These are phyloP conservation scores for Cryptomyrus ogoouensis DNA, from an alignment of 2,113 vertebrate genomes.

Conservation along the genomic window DNA sequence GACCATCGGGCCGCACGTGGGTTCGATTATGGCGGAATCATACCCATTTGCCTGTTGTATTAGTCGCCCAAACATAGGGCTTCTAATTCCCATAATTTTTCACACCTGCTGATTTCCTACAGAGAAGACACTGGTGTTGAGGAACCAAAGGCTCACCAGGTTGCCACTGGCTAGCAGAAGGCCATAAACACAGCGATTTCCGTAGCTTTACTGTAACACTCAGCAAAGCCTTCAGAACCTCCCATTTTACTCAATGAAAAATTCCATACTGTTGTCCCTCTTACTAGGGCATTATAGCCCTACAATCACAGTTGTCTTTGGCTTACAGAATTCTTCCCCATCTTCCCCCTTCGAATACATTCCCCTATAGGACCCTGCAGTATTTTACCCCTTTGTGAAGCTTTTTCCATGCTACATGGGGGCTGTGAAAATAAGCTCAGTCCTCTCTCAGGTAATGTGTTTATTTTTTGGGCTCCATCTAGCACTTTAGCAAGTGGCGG, in stretches of 20 bases:
- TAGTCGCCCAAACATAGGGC: not conserved
- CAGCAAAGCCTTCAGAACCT: not conserved
- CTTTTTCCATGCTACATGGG: constrained; percentile 34
- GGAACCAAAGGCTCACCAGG: not conserved
- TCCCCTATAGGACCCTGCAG: constrained; percentile 17
- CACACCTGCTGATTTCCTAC: not conserved
- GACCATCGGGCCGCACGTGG: not conserved
- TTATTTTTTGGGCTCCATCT: constrained; percentile 62
- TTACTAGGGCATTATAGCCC: not conserved
- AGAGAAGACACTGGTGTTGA: not conserved
- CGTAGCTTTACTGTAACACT: not conserved
- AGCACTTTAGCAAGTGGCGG: constrained; percentile 57
- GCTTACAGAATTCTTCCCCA: constrained; percentile 40
- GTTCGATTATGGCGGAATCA: not conserved
- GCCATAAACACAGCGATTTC: not conserved
- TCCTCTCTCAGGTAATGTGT: constrained; percentile 64
- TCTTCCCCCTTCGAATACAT: constrained; percentile 35
- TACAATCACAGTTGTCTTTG: constrained; percentile 8
- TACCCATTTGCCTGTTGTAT: not conserved
- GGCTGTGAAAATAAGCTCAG: constrained; percentile 54
- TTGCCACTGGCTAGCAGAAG: not conserved
- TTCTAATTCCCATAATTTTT: not conserved
- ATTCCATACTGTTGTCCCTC: not conserved
- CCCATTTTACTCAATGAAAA: not conserved
- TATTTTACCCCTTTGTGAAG: not conserved